Percentiles rank a stretch among this genome's conserved stretches.
These are phyloP conservation scores for Tipula vernalis DNA, from an alignment of 2,888 invertebrate genomes.

Conservation along the genomic window DNA sequence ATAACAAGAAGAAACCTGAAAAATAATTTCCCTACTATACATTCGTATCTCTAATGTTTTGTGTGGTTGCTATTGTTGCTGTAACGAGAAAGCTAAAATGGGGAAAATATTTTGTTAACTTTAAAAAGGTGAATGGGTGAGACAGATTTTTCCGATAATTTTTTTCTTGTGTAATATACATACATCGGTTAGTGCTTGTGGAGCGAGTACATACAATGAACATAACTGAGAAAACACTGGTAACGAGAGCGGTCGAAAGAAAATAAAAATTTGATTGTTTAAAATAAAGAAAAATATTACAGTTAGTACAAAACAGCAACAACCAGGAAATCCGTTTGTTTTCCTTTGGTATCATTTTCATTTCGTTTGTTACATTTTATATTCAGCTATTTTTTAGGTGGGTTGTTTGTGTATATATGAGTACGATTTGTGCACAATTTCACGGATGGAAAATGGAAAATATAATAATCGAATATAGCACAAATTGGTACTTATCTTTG, in stretches of 20 bases:
- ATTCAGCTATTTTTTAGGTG: background rate
- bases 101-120: background rate
- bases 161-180: background rate
- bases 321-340: background rate
- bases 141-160: background rate
- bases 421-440: background rate
- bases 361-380: background rate
- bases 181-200: background rate
- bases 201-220: background rate
- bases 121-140: background rate
- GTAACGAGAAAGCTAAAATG: background rate
- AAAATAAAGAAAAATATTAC: background rate
- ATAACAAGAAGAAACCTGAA: background rate
- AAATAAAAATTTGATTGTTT: background rate
- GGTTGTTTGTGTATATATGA: background rate
- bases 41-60: background rate
- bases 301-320: background rate
- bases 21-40: background rate
- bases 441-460: background rate
- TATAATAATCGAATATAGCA: background rate
- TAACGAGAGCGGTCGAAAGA: background rate
- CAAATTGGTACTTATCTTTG: background rate
- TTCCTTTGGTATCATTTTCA: background rate
- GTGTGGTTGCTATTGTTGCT: background rate
- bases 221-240: background rate